These are phyloP conservation scores for Opisthocomus hoazin DNA, from an alignment of 2,113 vertebrate genomes.

Conservation along the genomic window DNA sequence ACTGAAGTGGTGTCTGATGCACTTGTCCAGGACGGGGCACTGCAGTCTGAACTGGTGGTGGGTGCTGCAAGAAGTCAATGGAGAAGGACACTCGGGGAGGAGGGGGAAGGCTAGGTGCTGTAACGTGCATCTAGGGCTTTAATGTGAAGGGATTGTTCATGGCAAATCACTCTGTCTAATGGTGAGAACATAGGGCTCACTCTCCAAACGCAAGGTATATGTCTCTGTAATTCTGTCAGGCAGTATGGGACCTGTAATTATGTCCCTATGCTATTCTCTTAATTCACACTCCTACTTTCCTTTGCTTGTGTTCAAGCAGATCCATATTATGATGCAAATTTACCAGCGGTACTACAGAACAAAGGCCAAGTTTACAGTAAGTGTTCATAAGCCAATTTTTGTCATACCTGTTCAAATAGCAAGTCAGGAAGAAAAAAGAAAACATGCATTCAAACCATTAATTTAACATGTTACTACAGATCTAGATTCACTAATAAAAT, in stretches of 20 bases:
- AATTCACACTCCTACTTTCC: not conserved
- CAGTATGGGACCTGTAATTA: slow-evolving; percentile 5
- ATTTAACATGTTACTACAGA: not conserved
- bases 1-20: not conserved
- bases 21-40: no score
- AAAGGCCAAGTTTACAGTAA: not conserved
- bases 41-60: not conserved
- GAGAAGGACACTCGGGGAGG: not conserved
- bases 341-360: not conserved
- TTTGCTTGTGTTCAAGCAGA: not conserved
- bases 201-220: not conserved
- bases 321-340: not conserved
- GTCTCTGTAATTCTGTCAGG: not conserved
- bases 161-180: not conserved
- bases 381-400: not conserved
- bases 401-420: not conserved
- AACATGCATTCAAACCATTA: not conserved
- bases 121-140: not conserved
- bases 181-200: not conserved
- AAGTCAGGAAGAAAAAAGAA: not conserved
- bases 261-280: not conserved
- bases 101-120: not conserved
- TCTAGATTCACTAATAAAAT: not conserved
- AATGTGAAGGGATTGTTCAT: accelerated
- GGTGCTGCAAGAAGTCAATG: not conserved